Evolutionary conservation across 2,888 invertebrate genomes (phyloP).

Genomic region (Chrysodeixis includens): DNA sequence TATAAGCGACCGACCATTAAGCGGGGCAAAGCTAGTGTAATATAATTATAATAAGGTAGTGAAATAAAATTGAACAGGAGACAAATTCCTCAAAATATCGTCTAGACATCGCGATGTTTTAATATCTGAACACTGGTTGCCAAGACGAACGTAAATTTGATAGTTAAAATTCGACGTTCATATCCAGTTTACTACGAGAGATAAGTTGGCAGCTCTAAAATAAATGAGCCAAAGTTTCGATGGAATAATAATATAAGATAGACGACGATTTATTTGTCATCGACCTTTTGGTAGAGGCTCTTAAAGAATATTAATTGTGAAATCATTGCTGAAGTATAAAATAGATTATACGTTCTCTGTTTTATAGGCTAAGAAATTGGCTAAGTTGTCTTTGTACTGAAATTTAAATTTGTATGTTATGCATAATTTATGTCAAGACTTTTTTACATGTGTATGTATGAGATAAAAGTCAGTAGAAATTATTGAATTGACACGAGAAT

Average conservation of each 20-base stretch:
- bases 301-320: constrained; percentile 41
- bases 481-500: no score
- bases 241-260: constrained; percentile 47
- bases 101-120: constrained; percentile 42
- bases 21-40: no score
- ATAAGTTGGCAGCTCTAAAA: constrained; percentile 44
- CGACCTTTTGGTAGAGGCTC: constrained; percentile 45
- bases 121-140: constrained; percentile 22
- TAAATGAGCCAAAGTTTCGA: constrained; percentile 48
- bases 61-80: constrained; percentile 17
- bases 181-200: constrained; percentile 48
- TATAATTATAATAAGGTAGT: not conserved
- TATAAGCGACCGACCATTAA: no score
- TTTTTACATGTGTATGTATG: no score
- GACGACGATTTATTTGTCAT: constrained; percentile 48
- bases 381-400: not conserved
- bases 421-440: no score
- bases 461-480: no score
- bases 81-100: constrained; percentile 10
- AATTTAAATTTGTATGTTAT: not conserved
- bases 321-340: constrained; percentile 14
- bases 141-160: constrained; percentile 51
- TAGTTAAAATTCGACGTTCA: constrained; percentile 39
- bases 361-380: not conserved
- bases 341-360: no score